A percentile compares a stretch with the other conserved stretches of the same genome.
phyloP scores from a whole-genome alignment of 2,113 vertebrate genomes.

The Pseudorasbora parva region DNA sequence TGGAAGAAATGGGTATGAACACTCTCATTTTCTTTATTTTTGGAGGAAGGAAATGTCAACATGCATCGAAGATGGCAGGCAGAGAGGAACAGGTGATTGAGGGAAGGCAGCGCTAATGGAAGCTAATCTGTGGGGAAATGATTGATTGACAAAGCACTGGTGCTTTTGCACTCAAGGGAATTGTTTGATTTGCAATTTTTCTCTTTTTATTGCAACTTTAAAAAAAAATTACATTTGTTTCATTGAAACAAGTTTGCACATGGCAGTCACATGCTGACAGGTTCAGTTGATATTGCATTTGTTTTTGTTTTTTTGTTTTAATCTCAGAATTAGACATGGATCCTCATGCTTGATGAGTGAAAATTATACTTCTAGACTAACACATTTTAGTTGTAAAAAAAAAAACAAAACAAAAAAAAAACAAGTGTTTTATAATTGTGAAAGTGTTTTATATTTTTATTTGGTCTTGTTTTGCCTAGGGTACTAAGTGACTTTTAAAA shows the following conservation, averaged over 20 bases:
- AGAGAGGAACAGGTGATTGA: slow-evolving; percentile 9
- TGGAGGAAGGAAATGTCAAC: not conserved
- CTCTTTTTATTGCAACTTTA: not conserved
- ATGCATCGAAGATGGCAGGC: slow-evolving; percentile 5
- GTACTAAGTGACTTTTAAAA: not conserved
- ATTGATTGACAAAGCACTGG: not conserved
- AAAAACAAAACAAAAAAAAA: too few species aligned
- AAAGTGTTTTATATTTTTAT: not conserved
- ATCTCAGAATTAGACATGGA: too few species aligned
- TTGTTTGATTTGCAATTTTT: not conserved
- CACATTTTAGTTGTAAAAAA: not conserved
- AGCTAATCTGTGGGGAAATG: not conserved
- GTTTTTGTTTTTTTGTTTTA: too few species aligned
- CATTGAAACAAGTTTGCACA: not conserved
- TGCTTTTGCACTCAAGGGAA: not conserved
- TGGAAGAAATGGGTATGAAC: slow-evolving; percentile 3
- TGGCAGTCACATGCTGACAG: not conserved
- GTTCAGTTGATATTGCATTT: not conserved
- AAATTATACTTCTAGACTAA: not conserved
- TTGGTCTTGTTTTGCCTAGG: not conserved
- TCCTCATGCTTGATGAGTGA: not conserved
- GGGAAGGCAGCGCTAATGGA: not conserved
- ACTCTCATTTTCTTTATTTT: not conserved
- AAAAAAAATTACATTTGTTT: not conserved
- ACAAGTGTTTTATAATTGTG: too few species aligned